A percentile compares a stretch with the other conserved stretches of the same genome.
phyloP scores from a whole-genome alignment of 1,140 invertebrate species.

The Heliconius himera region DNA sequence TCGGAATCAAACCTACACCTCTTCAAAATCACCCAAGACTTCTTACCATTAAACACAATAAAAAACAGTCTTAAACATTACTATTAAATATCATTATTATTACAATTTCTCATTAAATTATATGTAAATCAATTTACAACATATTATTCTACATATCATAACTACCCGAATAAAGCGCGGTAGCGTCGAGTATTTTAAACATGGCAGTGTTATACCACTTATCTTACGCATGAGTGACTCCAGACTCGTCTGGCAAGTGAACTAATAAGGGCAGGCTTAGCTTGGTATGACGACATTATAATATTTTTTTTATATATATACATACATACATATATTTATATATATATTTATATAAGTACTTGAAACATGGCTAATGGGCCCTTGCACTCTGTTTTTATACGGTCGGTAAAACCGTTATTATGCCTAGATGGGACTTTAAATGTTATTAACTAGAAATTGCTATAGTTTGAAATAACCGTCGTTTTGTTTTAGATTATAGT shows the following conservation, averaged over 20 bases:
- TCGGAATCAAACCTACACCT: too few species aligned
- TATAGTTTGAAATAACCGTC: slow-evolving; percentile 6
- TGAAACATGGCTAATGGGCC: slow-evolving; percentile 55
- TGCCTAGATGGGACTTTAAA: neutral
- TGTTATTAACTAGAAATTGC: neutral
- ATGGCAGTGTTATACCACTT: slow-evolving; percentile 45
- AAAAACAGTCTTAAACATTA: too few species aligned
- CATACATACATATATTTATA: too few species aligned
- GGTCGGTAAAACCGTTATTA: slow-evolving; percentile 44
- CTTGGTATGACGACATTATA: slow-evolving; percentile 58
- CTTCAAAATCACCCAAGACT: too few species aligned
- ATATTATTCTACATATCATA: too few species aligned
- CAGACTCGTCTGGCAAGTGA: slow-evolving; percentile 59
- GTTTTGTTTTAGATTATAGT: neutral
- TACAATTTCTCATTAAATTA: too few species aligned
- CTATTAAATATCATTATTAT: too few species aligned
- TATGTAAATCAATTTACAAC: too few species aligned
- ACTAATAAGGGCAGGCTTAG: slow-evolving; percentile 65
- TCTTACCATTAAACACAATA: too few species aligned
- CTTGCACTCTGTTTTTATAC: slow-evolving; percentile 61
- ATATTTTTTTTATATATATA: slow-evolving; percentile 48
- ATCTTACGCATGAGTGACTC: slow-evolving; percentile 56
- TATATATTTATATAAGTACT: slow-evolving; percentile 23
- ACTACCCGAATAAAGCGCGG: neutral
- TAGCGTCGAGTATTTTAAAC: neutral